A percentile compares a stretch with the other conserved stretches of the same genome.
phyloP scores from a whole-genome alignment of 1,140 invertebrate genomes.

The Nixonia krombeini region DNA sequence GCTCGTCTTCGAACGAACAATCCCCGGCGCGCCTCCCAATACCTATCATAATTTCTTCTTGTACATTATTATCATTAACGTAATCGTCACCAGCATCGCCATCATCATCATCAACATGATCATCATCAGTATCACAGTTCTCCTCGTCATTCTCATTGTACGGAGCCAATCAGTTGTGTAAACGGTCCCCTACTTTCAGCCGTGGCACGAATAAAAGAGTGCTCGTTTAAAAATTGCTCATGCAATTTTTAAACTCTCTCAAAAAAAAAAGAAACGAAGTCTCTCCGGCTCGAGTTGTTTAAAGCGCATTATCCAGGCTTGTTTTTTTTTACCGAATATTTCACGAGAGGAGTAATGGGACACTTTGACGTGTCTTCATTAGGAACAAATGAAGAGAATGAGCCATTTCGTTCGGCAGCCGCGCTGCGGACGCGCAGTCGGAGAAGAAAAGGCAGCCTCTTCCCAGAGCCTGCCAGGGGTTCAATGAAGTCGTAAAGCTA shows the following conservation, averaged over 20 bases:
- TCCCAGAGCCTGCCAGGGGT: constrained; percentile 18
- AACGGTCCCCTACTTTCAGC: no score
- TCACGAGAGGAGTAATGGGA: not conserved
- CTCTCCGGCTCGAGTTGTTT: no score
- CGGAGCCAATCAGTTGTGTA: no score
- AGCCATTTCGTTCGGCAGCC: not conserved
- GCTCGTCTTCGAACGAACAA: constrained; percentile 42
- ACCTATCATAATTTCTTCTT: constrained; percentile 14
- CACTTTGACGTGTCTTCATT: not conserved
- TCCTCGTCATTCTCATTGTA: no score
- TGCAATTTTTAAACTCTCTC: no score
- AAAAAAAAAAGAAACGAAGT: no score
- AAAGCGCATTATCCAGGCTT: no score
- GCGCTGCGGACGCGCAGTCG: not conserved
- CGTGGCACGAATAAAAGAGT: no score
- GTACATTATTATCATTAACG: constrained; percentile 47
- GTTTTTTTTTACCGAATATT: no score
- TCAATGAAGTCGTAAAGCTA: constrained; percentile 56
- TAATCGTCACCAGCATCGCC: constrained; percentile 29
- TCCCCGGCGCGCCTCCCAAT: constrained; percentile 9
- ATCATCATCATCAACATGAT: constrained; percentile 42
- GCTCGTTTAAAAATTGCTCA: no score
- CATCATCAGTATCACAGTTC: no score
- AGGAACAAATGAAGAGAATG: not conserved
- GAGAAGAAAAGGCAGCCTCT: constrained; percentile 17